These are phyloP conservation scores for Plebejus argus DNA, from an alignment of 2,888 invertebrate species.

Conservation along the genomic window DNA sequence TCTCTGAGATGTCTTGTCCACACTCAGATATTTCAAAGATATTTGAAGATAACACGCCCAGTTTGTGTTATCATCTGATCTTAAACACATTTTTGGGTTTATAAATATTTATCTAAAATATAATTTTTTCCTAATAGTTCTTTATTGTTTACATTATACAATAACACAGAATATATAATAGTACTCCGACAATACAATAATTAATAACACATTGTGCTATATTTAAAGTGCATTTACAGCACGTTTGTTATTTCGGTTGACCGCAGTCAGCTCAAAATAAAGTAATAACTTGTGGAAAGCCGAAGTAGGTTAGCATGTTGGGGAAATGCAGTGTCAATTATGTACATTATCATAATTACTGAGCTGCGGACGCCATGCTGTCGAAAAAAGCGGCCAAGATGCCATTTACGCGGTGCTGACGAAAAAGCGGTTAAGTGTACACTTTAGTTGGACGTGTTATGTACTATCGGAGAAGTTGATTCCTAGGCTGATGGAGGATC, in stretches of 20 bases:
- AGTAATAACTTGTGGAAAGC: not conserved
- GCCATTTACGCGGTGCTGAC: not conserved
- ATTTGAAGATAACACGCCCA: not conserved
- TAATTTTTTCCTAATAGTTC: too few species aligned
- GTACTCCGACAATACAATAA: too few species aligned
- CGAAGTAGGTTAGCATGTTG: slow-evolving; percentile 20
- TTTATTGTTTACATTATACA: too few species aligned
- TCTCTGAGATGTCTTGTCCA: slow-evolving; percentile 7
- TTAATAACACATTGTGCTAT: not conserved
- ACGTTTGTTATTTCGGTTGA: not conserved
- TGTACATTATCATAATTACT: slow-evolving; percentile 26
- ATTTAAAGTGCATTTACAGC: not conserved
- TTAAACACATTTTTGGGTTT: not conserved
- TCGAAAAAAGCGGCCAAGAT: not conserved
- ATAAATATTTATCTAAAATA: not conserved
- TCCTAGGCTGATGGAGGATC: too few species aligned
- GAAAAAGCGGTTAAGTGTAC: not conserved
- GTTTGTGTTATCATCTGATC: not conserved
- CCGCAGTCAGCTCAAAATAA: slow-evolving; percentile 10
- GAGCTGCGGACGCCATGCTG: not conserved
- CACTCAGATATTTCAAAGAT: not conserved
- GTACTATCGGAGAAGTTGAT: too few species aligned
- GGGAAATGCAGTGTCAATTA: slow-evolving; percentile 25
- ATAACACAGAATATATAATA: too few species aligned
- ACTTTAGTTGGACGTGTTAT: not conserved